Conservation (phyloP, 2,888 invertebrate genomes). For the Agriopis leucophaearia region DNA sequence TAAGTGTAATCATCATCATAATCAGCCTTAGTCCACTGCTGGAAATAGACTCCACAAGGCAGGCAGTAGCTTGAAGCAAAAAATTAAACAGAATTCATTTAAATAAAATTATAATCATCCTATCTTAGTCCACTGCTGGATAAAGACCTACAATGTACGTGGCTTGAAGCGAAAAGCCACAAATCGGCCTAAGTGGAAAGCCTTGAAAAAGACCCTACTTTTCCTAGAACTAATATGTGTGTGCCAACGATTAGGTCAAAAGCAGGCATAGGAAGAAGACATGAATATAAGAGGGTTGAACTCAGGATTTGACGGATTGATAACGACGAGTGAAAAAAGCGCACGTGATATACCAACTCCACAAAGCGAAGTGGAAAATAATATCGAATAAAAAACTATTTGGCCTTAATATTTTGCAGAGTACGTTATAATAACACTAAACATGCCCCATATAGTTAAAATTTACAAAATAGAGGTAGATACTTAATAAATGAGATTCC, state of each 20-base stretch:
- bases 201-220: too few relatives aligned
- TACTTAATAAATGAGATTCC: conserved; percentile 38
- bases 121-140: too few relatives aligned
- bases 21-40: too few relatives aligned
- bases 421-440: not conserved
- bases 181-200: too few relatives aligned
- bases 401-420: not conserved
- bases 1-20: not conserved
- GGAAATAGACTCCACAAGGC: too few relatives aligned
- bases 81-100: not conserved
- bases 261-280: too few relatives aligned
- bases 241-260: too few relatives aligned
- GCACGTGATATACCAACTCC: not conserved
- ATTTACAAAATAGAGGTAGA: conserved; percentile 1
- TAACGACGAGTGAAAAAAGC: not conserved
- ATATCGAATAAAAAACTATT: not conserved
- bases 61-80: too few relatives aligned
- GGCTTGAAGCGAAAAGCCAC: too few relatives aligned
- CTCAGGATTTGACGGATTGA: not conserved
- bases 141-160: too few relatives aligned
- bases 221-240: too few relatives aligned
- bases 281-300: not conserved
- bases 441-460: not conserved
- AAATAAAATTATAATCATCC: not conserved
- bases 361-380: not conserved